Evolutionary conservation across 1,140 invertebrate species (phyloP), one percentile per base, ranked within the genome.

Genomic region (Drosophila lacertosa): DNA sequence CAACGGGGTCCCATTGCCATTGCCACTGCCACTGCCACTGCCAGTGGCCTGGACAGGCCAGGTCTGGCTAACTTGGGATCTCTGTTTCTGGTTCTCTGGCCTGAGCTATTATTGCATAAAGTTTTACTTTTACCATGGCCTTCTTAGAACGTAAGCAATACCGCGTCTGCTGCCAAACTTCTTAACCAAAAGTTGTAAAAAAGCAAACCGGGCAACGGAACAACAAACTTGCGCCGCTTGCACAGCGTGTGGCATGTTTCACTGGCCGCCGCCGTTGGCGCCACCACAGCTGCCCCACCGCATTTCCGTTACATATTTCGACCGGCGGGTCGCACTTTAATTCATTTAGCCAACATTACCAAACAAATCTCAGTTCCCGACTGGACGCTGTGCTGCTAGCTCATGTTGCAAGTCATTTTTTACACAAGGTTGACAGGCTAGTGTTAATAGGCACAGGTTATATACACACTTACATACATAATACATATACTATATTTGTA

Each of bases 71-170:
- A 7, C 7, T n/a, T n/a, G n/a, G 26, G 2, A 29, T 32, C 20
- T 50, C 32, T 35, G 10, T 16, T 4, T 35, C 22, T 20, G 5
- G 26, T 2, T 29, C 26, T 29, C 37, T 11, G 20, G 18, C 11
- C 35, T 15, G 51, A 54, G 15, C 57, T 72, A 83, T 83, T 83
- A 79, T 84, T 84, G 79, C 75, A 72, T 79, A 83, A 83, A 83
- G 79, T 83, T 83, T 79, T 79, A 75, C 76, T 83, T 84, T 75
- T 84, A 84, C 84, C 71, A 75, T 66, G 77, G 67, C 71, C 65
- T 59, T 7, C 16, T 63, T 7, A 35, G 11, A 16, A 39, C 51
- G 26, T 29, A 9, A 29, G 26, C 26, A 29, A 29, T 29, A 29
- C 26, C 35, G 58, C 57, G 50, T 35, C 53, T 57, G 47, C 26